Conservation (phyloP, 2,888 invertebrate genomes). For the Noctua fimbriata region DNA sequence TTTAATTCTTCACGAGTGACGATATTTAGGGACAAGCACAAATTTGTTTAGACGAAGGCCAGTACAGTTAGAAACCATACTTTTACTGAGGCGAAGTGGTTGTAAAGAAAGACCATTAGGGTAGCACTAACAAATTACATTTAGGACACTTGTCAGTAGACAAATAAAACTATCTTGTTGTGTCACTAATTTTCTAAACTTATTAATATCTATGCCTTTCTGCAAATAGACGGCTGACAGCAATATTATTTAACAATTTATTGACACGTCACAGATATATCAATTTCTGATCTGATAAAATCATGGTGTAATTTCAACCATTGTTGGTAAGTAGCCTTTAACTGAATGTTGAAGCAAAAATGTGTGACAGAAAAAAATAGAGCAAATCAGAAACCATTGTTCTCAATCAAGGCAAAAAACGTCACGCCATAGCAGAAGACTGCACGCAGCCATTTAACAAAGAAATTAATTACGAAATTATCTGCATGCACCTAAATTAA, state of each 20-base stretch:
- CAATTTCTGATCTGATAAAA: constrained; percentile 3
- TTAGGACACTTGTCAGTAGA: neutral
- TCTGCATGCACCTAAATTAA: constrained; percentile 18
- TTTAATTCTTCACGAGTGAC: neutral
- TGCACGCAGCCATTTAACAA: constrained; percentile 20
- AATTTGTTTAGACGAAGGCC: neutral
- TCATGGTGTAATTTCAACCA: neutral
- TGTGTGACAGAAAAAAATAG: constrained; percentile 18
- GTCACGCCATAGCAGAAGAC: constrained; percentile 21
- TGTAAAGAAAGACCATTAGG: too few species aligned
- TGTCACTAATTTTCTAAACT: neutral
- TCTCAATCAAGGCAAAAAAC: constrained; percentile 31
- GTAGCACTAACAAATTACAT: neutral
- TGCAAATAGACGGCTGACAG: neutral
- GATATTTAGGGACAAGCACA: too few species aligned
- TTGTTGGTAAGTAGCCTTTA: neutral
- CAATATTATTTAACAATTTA: neutral
- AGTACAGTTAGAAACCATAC: neutral
- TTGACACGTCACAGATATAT: neutral
- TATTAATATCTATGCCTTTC: neutral
- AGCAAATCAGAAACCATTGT: constrained; percentile 44
- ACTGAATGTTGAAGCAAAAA: constrained; percentile 19
- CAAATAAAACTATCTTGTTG: neutral
- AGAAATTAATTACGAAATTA: constrained; percentile 19
- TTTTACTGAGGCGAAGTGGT: neutral